A percentile compares a stretch with the other conserved stretches of the same genome.
Conservation (phyloP, 2,888 invertebrate genomes). For the Dynastes tityus region DNA sequence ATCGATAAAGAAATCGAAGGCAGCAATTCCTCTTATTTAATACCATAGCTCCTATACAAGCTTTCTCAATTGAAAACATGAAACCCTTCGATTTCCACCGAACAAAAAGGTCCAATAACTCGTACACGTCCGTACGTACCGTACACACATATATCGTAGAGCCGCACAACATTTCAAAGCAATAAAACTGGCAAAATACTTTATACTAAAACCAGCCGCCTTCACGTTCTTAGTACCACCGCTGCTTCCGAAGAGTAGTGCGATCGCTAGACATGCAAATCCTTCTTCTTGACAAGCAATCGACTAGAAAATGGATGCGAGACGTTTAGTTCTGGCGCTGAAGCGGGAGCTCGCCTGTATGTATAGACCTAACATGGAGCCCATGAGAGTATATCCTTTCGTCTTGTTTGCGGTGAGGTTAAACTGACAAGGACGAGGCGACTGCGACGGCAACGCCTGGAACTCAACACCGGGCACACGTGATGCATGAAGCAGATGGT, state of each 20-base stretch:
- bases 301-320: conserved; percentile 27
- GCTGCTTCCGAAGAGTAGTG: not conserved
- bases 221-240: too few relatives aligned
- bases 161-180: too few relatives aligned
- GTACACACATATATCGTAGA: too few relatives aligned
- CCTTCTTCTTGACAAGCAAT: conserved; percentile 29
- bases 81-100: too few relatives aligned
- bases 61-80: too few relatives aligned
- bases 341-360: not conserved
- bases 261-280: conserved; percentile 27
- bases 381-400: not conserved
- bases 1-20: too few relatives aligned
- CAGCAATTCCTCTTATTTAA: too few relatives aligned
- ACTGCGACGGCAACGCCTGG: not conserved
- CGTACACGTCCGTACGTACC: too few relatives aligned
- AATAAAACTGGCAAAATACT: too few relatives aligned
- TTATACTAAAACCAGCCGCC: too few relatives aligned
- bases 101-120: too few relatives aligned
- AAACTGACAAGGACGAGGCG: conserved; percentile 3
- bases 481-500: conserved; percentile 1
- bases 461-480: not conserved
- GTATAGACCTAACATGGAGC: not conserved
- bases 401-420: conserved; percentile 25
- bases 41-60: too few relatives aligned
- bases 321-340: conserved; percentile 19